Percentiles rank a stretch among this genome's conserved stretches.
Evolutionary conservation across 2,888 invertebrate species (phyloP).

Genomic region (Eupeodes luniger): DNA sequence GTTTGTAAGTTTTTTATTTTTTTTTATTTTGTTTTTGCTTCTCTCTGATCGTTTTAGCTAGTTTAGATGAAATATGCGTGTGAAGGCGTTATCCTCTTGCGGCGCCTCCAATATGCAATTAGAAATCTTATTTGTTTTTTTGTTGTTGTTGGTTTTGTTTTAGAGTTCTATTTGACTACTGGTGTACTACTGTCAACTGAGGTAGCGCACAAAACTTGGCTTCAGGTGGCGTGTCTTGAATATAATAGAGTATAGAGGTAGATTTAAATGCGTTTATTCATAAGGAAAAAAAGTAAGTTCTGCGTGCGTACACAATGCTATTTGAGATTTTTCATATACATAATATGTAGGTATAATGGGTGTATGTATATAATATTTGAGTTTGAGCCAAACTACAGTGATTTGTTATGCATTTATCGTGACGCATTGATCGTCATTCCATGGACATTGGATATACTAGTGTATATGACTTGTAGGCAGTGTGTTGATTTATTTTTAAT

Average conservation of each 20-base stretch:
- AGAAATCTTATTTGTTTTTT: slow-evolving; percentile 45
- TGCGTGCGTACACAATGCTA: slow-evolving; percentile 17
- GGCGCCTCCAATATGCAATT: slow-evolving; percentile 58
- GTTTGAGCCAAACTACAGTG: background rate
- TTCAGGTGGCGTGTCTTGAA: slow-evolving; percentile 36
- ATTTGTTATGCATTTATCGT: slow-evolving; percentile 22
- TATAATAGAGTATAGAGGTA: background rate
- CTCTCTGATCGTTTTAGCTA: slow-evolving; percentile 31
- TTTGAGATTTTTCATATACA: background rate
- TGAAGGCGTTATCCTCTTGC: slow-evolving; percentile 73
- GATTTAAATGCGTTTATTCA: slow-evolving; percentile 19
- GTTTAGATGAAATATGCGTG: slow-evolving; percentile 68
- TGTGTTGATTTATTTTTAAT: slow-evolving; percentile 13
- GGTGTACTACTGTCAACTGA: slow-evolving; percentile 58
- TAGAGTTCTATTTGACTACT: slow-evolving; percentile 69
- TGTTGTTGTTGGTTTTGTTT: slow-evolving; percentile 4
- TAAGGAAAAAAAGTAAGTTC: slow-evolving; percentile 3
- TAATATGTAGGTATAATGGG: no score
- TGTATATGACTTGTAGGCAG: background rate
- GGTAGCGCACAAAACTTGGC: slow-evolving; percentile 41
- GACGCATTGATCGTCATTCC: slow-evolving; percentile 27
- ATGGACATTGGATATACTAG: background rate
- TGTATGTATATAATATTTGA: background rate
- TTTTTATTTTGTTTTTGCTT: slow-evolving; percentile 13
- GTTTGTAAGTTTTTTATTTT: slow-evolving; percentile 5